Base-by-base conservation (phyloP, 2,113 vertebrate genomes). In the Dasyurus viverrinus region DNA sequence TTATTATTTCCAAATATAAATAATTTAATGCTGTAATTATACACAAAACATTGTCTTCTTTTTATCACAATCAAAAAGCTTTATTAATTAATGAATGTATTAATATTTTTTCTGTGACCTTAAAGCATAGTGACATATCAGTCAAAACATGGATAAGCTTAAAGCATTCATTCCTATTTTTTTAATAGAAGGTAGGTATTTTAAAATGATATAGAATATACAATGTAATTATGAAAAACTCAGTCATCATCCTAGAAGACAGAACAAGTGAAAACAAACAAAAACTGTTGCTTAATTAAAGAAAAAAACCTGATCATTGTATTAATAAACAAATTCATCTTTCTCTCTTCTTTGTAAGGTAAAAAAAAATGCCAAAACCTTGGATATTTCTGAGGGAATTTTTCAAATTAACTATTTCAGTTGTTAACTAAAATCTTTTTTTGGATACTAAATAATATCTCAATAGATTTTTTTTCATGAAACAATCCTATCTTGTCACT, bases 371-470 rank as follows among this genome's bases (percentile, higher is more conserved):
- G 89, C 93, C 12, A 54, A 91, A n/a, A 5, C 92, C 7, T 92
- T 60, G 92, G 46, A 24, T 12, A 57, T 91, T 93, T 93, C 11
- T 97, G 42, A 89, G 96, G 92, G 91, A 42, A 3, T 52, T 24
- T 93, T 93, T 92, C 89, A 52, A 52, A 84, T 93, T 84, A 89
- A 94, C 50, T 25, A 55, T 0, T 54, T 24, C 55, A 27, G 50
- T 91, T 95, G 91, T 95, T 90, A 92, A 47, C 24, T 91, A 48
- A 57, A 95, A 91, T 92, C 52, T 54, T 76, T 57, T 76, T 54
- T 76, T 89, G 57, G 95, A 54, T 94, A 92, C 2, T 96, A 68
- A 92, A 93, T 2, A 10, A 60, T 91, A n/a, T 23, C 42, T 11
- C 53, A 23, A 14, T 50, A 42, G 8, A 12, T 93, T 27, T 92